Percentiles rank a stretch among this genome's conserved stretches.
These are phyloP conservation scores for Trissolcus japonicus DNA, from an alignment of 2,888 invertebrate genomes.

Conservation along the genomic window DNA sequence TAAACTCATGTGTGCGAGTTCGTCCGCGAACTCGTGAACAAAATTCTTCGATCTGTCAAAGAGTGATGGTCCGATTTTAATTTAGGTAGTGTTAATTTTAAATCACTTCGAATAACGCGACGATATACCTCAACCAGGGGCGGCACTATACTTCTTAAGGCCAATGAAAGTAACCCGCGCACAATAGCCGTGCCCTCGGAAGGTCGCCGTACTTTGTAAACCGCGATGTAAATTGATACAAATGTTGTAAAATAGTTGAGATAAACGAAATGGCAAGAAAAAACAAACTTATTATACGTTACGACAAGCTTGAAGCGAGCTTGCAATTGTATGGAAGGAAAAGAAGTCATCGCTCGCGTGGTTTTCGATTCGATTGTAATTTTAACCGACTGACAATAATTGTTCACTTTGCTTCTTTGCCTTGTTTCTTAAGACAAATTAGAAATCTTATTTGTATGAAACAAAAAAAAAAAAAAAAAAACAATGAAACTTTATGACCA, in stretches of 20 bases:
- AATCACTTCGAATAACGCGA: constrained; percentile 11
- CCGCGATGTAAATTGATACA: constrained; percentile 1
- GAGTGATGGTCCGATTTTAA: constrained; percentile 28
- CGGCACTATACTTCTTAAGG: constrained; percentile 37
- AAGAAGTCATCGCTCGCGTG: constrained; percentile 5
- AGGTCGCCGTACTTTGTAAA: constrained; percentile 19
- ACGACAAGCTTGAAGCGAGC: background rate
- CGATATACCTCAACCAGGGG: constrained; percentile 47
- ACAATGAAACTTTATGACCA: background rate
- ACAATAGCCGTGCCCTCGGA: constrained; percentile 34
- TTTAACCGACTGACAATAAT: constrained; percentile 41
- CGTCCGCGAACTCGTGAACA: background rate
- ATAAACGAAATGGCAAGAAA: background rate
- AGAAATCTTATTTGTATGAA: background rate
- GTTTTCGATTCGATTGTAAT: too few species aligned
- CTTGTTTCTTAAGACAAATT: too few species aligned
- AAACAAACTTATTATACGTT: constrained; percentile 11
- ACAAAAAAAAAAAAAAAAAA: too few species aligned
- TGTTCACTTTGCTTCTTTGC: constrained; percentile 6
- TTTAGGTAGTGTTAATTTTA: constrained; percentile 16
- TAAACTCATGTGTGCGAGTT: too few species aligned
- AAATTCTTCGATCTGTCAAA: background rate
- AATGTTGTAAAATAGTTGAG: too few species aligned
- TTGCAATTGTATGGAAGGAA: constrained; percentile 23
- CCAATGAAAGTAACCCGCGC: constrained; percentile 47